These are phyloP conservation scores for Fulmarus glacialis DNA, from an alignment of 2,113 vertebrate genomes.

Conservation along the genomic window DNA sequence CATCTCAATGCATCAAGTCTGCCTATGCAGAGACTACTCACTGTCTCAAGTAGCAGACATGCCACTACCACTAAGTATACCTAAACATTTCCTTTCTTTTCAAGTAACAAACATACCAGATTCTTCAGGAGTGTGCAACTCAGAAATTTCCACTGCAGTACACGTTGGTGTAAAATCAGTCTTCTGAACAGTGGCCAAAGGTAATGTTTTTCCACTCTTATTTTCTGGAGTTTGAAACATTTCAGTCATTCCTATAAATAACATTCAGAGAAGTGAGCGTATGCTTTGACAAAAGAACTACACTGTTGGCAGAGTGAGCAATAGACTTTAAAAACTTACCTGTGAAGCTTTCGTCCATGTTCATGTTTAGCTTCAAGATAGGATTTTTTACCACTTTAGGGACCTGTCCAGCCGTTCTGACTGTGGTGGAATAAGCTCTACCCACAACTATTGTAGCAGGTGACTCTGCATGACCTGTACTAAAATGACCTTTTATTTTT, in stretches of 20 bases:
- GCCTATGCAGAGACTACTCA: background rate
- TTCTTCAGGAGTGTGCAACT: constrained; percentile 84
- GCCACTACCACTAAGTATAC: background rate
- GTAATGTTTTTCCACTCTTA: background rate
- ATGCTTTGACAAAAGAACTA: background rate
- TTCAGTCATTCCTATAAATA: constrained; percentile 78
- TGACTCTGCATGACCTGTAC: constrained; percentile 89
- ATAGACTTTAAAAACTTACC: constrained; percentile 60
- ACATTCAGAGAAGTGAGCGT: background rate
- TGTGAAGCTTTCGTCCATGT: constrained; percentile 83
- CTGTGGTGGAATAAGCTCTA: constrained; percentile 72
- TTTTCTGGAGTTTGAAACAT: constrained; percentile 82
- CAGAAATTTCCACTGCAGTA: constrained; percentile 66
- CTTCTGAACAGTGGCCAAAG: background rate
- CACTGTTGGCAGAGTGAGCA: background rate
- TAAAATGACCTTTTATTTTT: constrained; percentile 61
- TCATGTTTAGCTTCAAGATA: constrained; percentile 67
- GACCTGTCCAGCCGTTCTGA: constrained; percentile 54
- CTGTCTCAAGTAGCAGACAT: background rate
- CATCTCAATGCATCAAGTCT: background rate
- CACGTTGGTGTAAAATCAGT: background rate
- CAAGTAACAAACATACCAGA: constrained; percentile 71
- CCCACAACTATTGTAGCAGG: constrained; percentile 82
- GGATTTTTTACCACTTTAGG: constrained; percentile 79
- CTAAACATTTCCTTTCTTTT: background rate